Evolutionary conservation across 2,797 vertebrate genomes (phyloP), one percentile per base, ranked within the genome.

Genomic region (Karalla daura): DNA sequence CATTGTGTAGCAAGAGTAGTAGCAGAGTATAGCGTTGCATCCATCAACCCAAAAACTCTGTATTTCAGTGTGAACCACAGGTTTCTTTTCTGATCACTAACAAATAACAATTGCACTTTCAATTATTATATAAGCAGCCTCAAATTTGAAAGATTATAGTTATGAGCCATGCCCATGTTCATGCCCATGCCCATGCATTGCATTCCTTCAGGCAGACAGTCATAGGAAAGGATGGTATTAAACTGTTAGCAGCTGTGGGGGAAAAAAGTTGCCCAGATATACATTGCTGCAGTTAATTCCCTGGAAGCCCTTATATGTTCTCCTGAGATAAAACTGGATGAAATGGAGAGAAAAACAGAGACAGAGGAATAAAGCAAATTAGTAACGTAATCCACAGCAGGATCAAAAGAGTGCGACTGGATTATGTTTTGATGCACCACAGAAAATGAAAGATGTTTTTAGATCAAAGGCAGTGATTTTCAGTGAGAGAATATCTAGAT

Each of bases 381-480:
- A 88, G 92, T 86, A 92, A 93, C 55, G 45, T 89, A 91, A 94
- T 94, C 91, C 90, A 76, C 44, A 43, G 64, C 49, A 59, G 81
- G 90, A 91, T 93, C 85, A 92, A 91, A 92, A 84, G 83, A 67
- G 74, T 73, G 45, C 25, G 63, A 87, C 60, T 88, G 84, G 85
- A 93, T 92, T 89, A 87, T 91, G 83, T 91, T 91, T 78, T 84
- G 76, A 92, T 91, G 85, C 90, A 91, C 92, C 88, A 90, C 76
- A 70, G 79, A 68, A 81, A 84, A 82, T 89, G 81, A 92, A 87
- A 88, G 88, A 88, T 84, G 81, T 74, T 88, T n/a, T 90, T 76
- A 84, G 91, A 94, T 94, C 92, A 94, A 94, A 94, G 91, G 80
- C 90, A 65, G 87, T 89, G 90, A 93, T 93, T 93, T 93, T 90